Percentiles rank a stretch among this genome's conserved stretches.
Evolutionary conservation across 2,113 vertebrate species (phyloP).

Genomic region (Cnemophilus loriae): DNA sequence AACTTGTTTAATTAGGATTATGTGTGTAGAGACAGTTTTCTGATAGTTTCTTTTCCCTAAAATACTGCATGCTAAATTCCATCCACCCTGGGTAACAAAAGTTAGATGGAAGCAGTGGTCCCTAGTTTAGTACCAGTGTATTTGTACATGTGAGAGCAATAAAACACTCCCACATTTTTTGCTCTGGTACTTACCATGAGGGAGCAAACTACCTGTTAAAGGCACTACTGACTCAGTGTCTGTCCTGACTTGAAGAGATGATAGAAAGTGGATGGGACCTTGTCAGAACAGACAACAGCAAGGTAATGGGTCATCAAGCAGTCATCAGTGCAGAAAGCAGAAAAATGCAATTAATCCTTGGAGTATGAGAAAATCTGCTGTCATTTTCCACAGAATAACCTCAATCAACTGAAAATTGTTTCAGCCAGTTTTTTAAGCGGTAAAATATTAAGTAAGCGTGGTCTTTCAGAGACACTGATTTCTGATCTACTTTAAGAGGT

Average conservation of each 20-base stretch:
- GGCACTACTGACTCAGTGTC: background rate
- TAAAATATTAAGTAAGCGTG: background rate
- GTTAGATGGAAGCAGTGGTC: background rate
- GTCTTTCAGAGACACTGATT: background rate
- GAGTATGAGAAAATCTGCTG: background rate
- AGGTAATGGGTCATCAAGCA: background rate
- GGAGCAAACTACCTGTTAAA: background rate
- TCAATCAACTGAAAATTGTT: background rate
- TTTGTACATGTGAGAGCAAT: background rate
- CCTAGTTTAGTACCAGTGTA: background rate
- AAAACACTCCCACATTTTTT: background rate
- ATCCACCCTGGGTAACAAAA: background rate
- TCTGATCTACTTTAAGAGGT: background rate
- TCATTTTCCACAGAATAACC: background rate
- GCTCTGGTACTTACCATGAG: background rate
- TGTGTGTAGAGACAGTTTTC: background rate
- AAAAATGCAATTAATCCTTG: background rate
- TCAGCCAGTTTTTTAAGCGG: background rate
- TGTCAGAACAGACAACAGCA: background rate
- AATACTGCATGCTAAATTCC: background rate
- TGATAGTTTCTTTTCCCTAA: background rate
- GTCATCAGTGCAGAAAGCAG: background rate
- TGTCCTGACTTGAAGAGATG: background rate
- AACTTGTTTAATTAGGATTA: background rate
- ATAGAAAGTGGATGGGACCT: background rate